phyloP scores from a whole-genome alignment of 2,797 vertebrate species.

The Fratercula arctica region DNA sequence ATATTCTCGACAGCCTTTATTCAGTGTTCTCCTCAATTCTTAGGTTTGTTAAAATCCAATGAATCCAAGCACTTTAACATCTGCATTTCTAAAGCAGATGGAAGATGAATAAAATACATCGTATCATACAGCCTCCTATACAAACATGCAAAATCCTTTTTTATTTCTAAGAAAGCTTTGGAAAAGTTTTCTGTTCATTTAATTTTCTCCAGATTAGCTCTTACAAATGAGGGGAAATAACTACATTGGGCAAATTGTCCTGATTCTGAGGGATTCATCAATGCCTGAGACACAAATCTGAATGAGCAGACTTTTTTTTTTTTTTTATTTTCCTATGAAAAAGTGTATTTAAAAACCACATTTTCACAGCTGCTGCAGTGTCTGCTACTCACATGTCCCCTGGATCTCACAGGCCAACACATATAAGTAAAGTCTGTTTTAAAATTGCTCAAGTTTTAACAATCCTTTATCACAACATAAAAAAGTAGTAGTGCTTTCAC shows the following conservation, averaged over 20 bases:
- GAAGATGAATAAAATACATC: not conserved
- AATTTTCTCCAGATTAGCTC: not conserved
- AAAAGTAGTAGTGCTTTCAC: not conserved
- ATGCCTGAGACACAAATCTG: too few relatives aligned
- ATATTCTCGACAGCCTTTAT: not conserved
- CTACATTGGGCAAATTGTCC: not conserved
- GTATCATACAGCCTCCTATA: not conserved
- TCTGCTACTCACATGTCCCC: not conserved
- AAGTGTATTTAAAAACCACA: not conserved
- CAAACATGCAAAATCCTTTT: rapidly evolving
- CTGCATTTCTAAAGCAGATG: not conserved
- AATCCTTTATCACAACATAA: not conserved
- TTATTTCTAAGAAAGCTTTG: not conserved
- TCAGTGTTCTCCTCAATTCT: not conserved
- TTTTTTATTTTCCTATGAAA: not conserved
- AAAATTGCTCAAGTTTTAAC: not conserved
- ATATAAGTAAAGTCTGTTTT: not conserved
- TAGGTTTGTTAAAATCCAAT: not conserved
- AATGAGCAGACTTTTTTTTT: not conserved
- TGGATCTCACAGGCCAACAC: not conserved
- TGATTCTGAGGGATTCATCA: not conserved
- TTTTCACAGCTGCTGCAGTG: not conserved
- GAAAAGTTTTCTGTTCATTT: not conserved
- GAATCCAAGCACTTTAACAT: not conserved
- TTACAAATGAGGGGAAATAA: not conserved